Percentiles rank a stretch among this genome's conserved stretches.
Conservation (phyloP, 2,888 invertebrate genomes). For the Pteria penguin region DNA sequence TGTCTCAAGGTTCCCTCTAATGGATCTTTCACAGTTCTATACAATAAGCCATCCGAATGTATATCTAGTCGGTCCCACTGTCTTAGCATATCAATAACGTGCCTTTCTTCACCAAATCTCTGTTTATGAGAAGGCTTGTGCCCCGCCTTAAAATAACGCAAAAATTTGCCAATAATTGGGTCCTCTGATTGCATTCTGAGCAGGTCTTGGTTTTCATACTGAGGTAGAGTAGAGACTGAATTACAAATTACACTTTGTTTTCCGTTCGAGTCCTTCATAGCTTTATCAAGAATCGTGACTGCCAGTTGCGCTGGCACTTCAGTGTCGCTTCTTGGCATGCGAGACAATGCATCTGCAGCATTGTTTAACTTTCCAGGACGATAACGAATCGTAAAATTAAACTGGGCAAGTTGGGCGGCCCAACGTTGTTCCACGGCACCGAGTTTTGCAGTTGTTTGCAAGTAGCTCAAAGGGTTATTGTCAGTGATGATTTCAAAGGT, state of each 20-base stretch:
- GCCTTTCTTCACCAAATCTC: not conserved
- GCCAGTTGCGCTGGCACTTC: conserved; percentile 10
- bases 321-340: conserved; percentile 10
- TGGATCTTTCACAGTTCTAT: conserved; percentile 2
- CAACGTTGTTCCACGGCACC: conserved; percentile 43
- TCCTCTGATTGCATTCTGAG: not conserved
- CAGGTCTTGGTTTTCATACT: conserved; percentile 2
- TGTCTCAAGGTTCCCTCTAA: conserved; percentile 17
- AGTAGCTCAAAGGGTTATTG: conserved; percentile 36
- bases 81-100: conserved; percentile 10
- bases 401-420: conserved; percentile 37
- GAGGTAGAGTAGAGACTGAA: not conserved
- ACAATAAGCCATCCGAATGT: not conserved
- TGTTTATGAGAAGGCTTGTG: not conserved
- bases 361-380: conserved; percentile 30
- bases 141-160: not conserved
- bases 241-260: not conserved
- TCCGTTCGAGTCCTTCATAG: not conserved
- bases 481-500: conserved; percentile 38
- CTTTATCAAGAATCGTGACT: conserved; percentile 3
- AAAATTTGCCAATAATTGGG: not conserved
- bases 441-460: conserved; percentile 30
- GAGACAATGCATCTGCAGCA: conserved; percentile 38
- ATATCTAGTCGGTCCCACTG: not conserved
- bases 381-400: conserved; percentile 36